Base-by-base conservation (phyloP, 2,113 vertebrate genomes). In the Brachirus orientalis region DNA sequence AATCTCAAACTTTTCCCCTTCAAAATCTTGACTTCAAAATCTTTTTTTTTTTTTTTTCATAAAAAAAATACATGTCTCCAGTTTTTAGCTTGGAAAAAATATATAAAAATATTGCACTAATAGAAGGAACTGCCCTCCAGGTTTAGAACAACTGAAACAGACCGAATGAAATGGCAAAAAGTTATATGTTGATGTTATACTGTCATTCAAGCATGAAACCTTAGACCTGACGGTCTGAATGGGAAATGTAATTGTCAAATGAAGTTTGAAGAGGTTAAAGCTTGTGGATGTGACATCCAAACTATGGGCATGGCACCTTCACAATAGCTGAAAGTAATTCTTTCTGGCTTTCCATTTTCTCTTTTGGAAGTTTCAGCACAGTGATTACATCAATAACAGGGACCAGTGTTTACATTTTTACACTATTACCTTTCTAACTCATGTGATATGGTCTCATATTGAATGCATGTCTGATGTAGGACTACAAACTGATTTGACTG, bases 371-470 rank as follows among this genome's bases (percentile, higher is more conserved):
- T 57, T 37, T 67, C 17, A 1, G 9, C 54, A 68, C 68, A 71
- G 28, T 17, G 68, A 84, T 80, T 75, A 60, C 63, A 72, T 79
- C 78, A 64, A 48, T 80, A 82, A 75, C 69, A 85, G 66, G 36
- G 58, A 79, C 79, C 77, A 76, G 46, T 22, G 59, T 52, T 58
- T 38, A 43, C 54, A 50, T 40, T 61, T 59, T 48, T 61, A 35
- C 69, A 4, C 70, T 28, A 28, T 28, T 28, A 28, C 28, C 28
- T 6, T 6, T 28, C 28, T 28, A 3, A 6, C 28, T 28, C 28
- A 28, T 28, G 28, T 28, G 28, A 28, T 6, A 28, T 6, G 6
- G 28, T 6, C 28, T 28, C 28, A 28, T 28, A 28, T 28, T 28
- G 28, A 6, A 28, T 6, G 6, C 28, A 28, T 28, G 6, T 28